phyloP scores from a whole-genome alignment of 2,888 invertebrate genomes.

The Carcina quercana region DNA sequence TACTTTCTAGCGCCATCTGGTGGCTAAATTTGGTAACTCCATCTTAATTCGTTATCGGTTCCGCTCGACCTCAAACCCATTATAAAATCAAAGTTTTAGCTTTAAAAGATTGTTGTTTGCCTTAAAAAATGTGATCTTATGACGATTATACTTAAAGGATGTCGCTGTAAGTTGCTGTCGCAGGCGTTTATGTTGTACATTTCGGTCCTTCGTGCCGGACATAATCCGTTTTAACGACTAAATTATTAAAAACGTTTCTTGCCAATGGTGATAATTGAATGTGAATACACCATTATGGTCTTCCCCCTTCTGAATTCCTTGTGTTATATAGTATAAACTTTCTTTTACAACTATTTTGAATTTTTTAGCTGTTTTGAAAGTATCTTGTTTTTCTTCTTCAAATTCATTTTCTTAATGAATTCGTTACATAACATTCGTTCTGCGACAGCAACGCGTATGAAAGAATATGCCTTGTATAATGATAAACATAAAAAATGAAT shows the following conservation, averaged over 20 bases:
- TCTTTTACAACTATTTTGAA: too few relatives aligned
- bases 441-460: slow-evolving; percentile 42
- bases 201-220: not conserved
- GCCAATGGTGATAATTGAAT: too few relatives aligned
- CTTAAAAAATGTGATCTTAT: slow-evolving; percentile 74
- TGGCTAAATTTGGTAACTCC: too few relatives aligned
- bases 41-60: slow-evolving; percentile 57
- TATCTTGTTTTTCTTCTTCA: too few relatives aligned
- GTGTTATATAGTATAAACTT: too few relatives aligned
- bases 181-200: slow-evolving; percentile 19
- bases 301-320: too few relatives aligned
- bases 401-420: too few relatives aligned
- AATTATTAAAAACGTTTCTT: too few relatives aligned
- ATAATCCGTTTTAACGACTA: too few relatives aligned
- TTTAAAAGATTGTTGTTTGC: slow-evolving; percentile 74
- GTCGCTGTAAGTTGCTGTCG: slow-evolving; percentile 41
- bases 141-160: slow-evolving; percentile 67
- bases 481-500: slow-evolving; percentile 68
- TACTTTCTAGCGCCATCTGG: too few relatives aligned
- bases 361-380: too few relatives aligned
- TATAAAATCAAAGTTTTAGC: slow-evolving; percentile 68
- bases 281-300: too few relatives aligned
- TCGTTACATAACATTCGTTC: slow-evolving; percentile 8
- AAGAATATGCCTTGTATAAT: slow-evolving; percentile 69
- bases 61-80: slow-evolving; percentile 36